Conservation (phyloP, 2,113 vertebrate genomes). For the Monarcha castaneiventris region DNA sequence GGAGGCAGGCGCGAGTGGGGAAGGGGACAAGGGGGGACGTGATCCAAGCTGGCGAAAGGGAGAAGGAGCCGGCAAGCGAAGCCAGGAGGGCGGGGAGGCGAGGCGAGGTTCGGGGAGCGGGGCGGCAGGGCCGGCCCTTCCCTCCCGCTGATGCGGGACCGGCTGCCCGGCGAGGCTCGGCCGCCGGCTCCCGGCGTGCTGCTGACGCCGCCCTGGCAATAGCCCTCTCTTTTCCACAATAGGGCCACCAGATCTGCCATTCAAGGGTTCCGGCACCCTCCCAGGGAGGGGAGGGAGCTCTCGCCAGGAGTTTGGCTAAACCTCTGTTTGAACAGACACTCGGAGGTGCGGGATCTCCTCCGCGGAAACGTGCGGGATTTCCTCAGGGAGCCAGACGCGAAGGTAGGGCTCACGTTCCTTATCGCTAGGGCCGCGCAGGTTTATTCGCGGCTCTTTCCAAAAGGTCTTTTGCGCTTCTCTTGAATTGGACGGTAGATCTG, state of each 20-base stretch:
- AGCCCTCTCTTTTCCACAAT: constrained; percentile 49
- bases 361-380: constrained; percentile 11
- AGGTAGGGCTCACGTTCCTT: constrained; percentile 46
- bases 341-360: constrained; percentile 28
- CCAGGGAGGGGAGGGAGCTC: constrained; percentile 52
- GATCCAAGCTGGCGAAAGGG: background rate
- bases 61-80: background rate
- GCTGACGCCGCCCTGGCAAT: constrained; percentile 45
- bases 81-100: background rate
- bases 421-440: background rate
- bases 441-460: background rate
- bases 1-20: background rate
- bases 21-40: background rate
- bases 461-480: background rate
- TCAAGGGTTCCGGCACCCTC: constrained; percentile 53
- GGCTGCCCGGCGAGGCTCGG: background rate
- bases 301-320: constrained; percentile 18
- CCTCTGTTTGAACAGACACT: background rate
- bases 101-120: background rate
- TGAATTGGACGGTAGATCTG: background rate
- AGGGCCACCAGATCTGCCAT: constrained; percentile 60
- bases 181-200: background rate
- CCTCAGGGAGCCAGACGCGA: constrained; percentile 11
- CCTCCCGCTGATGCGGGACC: background rate
- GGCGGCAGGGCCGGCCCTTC: background rate